Evolutionary conservation across 2,797 vertebrate species (phyloP), one percentile per base, ranked within the genome.

Genomic region (Adrianichthys oophorus): DNA sequence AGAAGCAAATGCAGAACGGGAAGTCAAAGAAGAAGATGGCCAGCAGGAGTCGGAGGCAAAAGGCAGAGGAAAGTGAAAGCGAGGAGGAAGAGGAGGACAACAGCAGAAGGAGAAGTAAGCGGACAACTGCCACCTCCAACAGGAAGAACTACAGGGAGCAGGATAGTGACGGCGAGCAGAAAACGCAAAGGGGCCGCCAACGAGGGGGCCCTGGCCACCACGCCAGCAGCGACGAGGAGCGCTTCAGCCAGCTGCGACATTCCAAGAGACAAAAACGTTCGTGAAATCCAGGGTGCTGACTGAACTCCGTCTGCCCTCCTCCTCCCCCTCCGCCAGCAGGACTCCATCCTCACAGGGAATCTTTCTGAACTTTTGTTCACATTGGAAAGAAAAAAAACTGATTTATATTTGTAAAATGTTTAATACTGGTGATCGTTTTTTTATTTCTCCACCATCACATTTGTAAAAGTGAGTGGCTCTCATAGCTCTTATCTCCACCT

Each of bases 341-440:
- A 81, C 82, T 72, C 63, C 51, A 80, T 72, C 74, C 76, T 86
- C 80, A 87, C 79, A 84, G 68, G 71, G 66, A 85, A 65, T 7
- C 72, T 85, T 79, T 83, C 65, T 78, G 63, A 83, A 78, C 89
- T 87, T 92, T 41, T 90, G 87, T 90, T 91, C 66, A 82, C 90
- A 89, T 90, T 91, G 91, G 87, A 52, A 65, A 74, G 79, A 63
- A 81, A 78, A 81, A 88, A 89, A 91, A 88, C 73, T 54, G 86
- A 88, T 93, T 90, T 93, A 93, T 93, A 93, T 93, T 93, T 93
- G 85, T 93, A 93, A 90, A 68, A 76, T 80, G 74, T 88, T 91
- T 87, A 87, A 85, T 88, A 87, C 79, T 64, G 61, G 57, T 88
- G 66, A 73, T 50, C 24, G 74, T 24, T 72, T 68, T 40, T 43